Conservation (phyloP, 2,888 invertebrate genomes). For the Gibbula magus region DNA sequence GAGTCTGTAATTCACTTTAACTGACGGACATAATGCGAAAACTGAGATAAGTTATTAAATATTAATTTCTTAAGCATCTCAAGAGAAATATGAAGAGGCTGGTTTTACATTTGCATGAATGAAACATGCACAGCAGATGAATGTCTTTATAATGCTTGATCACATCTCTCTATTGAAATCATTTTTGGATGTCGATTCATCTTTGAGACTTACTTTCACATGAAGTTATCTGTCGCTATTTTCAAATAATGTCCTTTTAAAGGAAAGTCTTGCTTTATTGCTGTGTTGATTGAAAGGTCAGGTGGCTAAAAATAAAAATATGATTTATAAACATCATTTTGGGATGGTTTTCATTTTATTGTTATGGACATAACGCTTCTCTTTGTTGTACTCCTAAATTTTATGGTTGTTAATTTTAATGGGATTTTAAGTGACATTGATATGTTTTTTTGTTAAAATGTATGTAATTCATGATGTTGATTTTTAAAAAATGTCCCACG, state of each 20-base stretch:
- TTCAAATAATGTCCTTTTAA: not conserved
- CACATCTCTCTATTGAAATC: too few species aligned
- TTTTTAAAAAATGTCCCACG: too few species aligned
- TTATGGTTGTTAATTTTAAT: too few species aligned
- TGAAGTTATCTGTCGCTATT: not conserved
- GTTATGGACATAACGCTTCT: not conserved
- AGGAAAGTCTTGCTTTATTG: not conserved
- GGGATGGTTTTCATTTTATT: not conserved
- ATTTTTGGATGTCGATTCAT: too few species aligned
- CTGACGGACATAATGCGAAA: conserved; percentile 12
- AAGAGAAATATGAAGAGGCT: not conserved
- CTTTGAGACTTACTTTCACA: too few species aligned
- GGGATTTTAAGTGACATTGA: too few species aligned
- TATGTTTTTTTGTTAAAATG: too few species aligned
- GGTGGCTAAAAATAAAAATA: not conserved
- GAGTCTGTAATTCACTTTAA: conserved; percentile 1
- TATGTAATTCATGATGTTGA: too few species aligned
- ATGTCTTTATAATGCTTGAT: too few species aligned
- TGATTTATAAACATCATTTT: not conserved
- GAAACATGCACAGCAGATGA: too few species aligned
- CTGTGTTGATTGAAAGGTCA: not conserved
- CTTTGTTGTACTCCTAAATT: too few species aligned
- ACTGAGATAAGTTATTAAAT: conserved; percentile 14
- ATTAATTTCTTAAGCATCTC: not conserved
- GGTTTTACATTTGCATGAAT: too few species aligned